Conservation (phyloP, 2,797 vertebrate species). For the Kryptopterus vitreolus region DNA sequence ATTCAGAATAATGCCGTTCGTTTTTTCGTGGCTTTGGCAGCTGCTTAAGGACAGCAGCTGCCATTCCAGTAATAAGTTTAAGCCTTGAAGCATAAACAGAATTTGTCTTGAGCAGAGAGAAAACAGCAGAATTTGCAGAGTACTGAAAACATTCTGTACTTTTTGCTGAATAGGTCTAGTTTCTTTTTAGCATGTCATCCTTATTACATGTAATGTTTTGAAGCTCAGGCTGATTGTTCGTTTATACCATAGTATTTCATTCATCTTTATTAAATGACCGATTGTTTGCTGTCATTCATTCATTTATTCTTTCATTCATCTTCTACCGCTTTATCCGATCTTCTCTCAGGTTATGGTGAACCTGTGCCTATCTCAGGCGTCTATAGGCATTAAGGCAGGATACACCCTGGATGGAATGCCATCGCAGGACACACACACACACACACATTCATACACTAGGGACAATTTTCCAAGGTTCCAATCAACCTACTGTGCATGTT, state of each 20-base stretch:
- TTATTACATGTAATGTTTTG: not conserved
- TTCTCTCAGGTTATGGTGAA: no score
- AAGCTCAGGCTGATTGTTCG: not conserved
- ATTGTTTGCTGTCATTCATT: not conserved
- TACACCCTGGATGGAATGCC: no score
- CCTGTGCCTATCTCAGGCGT: no score
- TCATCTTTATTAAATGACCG: not conserved
- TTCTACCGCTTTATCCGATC: no score
- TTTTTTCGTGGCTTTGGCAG: constrained; percentile 30
- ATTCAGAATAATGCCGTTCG: constrained; percentile 26
- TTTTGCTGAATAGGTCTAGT: not conserved
- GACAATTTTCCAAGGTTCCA: no score
- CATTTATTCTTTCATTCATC: not conserved
- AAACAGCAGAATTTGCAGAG: constrained; percentile 8
- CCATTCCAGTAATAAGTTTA: constrained; percentile 38
- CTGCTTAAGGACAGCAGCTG: constrained; percentile 32
- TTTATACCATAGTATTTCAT: not conserved
- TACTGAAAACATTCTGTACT: not conserved
- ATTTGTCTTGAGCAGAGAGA: constrained; percentile 33
- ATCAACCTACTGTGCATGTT: no score
- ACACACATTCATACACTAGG: no score
- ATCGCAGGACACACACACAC: no score
- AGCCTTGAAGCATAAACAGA: constrained; percentile 45
- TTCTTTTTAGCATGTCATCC: not conserved
- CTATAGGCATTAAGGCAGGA: no score